Conservation (phyloP, 64 coral and sea anemone species). For the Catalaphyllia jardinei region DNA sequence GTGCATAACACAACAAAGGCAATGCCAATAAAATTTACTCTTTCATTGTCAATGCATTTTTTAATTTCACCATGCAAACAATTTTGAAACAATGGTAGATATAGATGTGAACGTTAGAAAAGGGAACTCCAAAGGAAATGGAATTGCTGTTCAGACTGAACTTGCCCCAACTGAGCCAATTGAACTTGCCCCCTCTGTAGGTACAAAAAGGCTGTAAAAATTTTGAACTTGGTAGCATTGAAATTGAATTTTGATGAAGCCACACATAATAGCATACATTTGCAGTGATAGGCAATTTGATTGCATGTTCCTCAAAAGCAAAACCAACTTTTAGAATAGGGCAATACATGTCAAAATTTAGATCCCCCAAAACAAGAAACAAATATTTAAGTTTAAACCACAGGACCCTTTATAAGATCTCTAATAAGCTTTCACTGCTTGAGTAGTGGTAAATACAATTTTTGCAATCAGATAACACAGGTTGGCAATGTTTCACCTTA, state of each 20-base stretch:
- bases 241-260: neutral
- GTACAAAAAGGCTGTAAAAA: too few species aligned
- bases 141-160: too few species aligned
- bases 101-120: too few species aligned
- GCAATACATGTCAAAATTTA: neutral
- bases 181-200: too few species aligned
- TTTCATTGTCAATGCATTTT: neutral
- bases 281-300: conserved; percentile 29
- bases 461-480: neutral
- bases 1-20: neutral
- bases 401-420: conserved; percentile 36
- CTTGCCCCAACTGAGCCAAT: too few species aligned
- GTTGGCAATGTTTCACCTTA: conserved; percentile 8
- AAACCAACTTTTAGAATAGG: too few species aligned
- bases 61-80: neutral
- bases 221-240: too few species aligned
- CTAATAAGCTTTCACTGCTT: conserved; percentile 3
- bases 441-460: neutral
- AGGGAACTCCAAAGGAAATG: too few species aligned
- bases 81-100: neutral
- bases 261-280: neutral
- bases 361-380: conserved; percentile 18
- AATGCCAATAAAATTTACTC: neutral
- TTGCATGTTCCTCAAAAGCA: conserved; percentile 26
- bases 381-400: conserved; percentile 1